Evolutionary conservation across 2,888 invertebrate genomes (phyloP), one percentile per base, ranked within the genome.

Genomic region (Tipula lateralis): DNA sequence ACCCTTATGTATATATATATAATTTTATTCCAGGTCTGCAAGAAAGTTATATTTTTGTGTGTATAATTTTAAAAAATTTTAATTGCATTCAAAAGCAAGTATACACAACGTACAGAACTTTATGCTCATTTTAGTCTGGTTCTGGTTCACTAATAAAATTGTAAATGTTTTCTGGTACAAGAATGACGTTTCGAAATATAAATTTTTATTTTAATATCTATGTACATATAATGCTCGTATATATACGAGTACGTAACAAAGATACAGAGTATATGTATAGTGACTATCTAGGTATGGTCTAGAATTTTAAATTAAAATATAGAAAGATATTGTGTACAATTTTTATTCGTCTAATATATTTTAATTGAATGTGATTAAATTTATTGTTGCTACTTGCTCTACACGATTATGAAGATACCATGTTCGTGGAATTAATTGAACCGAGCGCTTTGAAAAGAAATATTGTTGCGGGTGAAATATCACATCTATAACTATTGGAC

Each of bases 111-210:
- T 36, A 36, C 44, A 44, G 7, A 39, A 66, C 24, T 66, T 66
- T 24, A 66, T 66, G 66, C 66, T 66, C 66, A 66, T 66, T 66
- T 66, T 66, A 66, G 24, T 66, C 66, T 66, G 66, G 66, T 66
- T 66, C 66, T 66, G 66, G 66, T 66, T 24, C 66, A 66, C 66
- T 66, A 66, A 66, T 66, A 66, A 66, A 66, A 66, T 66, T 66
- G 66, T 9, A 66, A 66, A 66, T 66, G 66, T 66, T 66, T 66
- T 66, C 66, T 66, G 24, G 66, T 50, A 50, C 19, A 24, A 66
- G 66, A 24, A 66, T 66, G 66, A 66, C 66, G 66, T 66, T 66
- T 66, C 66, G 66, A 66, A 66, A 66, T 66, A 66, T 66, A 66
- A 66, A 66, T 66, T 66, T 66, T 66, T 66, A 66, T 66, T 66